phyloP scores from a whole-genome alignment of 2,113 vertebrate species.

The Panurus biarmicus region DNA sequence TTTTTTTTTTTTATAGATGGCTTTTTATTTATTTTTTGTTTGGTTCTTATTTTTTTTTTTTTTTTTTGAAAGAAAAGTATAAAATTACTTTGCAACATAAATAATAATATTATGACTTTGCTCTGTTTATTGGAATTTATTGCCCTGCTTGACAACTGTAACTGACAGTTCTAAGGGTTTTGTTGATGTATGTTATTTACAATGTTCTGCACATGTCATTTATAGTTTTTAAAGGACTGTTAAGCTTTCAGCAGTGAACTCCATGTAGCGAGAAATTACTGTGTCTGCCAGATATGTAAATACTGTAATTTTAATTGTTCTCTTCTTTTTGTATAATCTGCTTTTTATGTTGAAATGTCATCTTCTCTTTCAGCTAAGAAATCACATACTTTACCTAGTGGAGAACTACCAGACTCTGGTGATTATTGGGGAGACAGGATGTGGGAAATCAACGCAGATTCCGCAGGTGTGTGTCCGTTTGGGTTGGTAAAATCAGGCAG shows the following conservation, averaged over 20 bases:
- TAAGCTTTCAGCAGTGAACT: neutral
- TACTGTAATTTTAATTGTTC: neutral
- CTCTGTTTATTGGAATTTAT: neutral
- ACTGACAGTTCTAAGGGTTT: neutral
- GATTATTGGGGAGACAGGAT: slow-evolving; percentile 95
- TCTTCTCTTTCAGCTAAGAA: slow-evolving; percentile 84
- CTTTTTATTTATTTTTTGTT: no score
- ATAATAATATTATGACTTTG: neutral
- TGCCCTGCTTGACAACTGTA: neutral
- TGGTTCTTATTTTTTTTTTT: neutral
- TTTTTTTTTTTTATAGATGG: neutral
- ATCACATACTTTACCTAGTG: slow-evolving; percentile 94
- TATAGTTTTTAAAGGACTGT: neutral
- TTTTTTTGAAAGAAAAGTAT: neutral
- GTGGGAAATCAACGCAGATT: slow-evolving; percentile 95
- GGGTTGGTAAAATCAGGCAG: neutral
- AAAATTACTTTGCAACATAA: neutral
- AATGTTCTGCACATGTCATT: neutral
- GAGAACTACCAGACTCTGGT: slow-evolving; percentile 95
- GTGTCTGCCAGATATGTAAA: neutral
- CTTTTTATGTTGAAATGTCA: neutral
- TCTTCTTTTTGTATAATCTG: neutral
- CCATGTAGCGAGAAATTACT: neutral
- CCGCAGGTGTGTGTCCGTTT: slow-evolving; percentile 80
- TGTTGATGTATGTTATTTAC: neutral